phyloP scores from a whole-genome alignment of 2,888 invertebrate species.

The Tetrapedia diversipes region DNA sequence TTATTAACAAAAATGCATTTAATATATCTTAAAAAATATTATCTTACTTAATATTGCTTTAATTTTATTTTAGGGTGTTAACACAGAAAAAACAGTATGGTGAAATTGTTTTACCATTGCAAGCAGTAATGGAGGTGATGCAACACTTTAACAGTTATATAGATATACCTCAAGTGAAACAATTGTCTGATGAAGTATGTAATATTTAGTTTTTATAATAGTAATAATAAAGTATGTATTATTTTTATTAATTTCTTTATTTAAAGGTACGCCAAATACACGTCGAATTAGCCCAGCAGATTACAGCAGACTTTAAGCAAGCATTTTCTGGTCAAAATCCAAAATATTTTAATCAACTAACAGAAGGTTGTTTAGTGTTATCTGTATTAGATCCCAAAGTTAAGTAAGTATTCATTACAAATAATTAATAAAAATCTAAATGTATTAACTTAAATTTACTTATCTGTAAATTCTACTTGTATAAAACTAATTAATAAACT shows the following conservation, averaged over 20 bases:
- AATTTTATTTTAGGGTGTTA: constrained; percentile 84
- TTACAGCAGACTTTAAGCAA: constrained; percentile 95
- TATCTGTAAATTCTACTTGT: too few species aligned
- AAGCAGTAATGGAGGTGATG: constrained; percentile 98
- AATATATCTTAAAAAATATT: background rate
- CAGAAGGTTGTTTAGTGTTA: constrained; percentile 92
- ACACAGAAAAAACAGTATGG: constrained; percentile 94
- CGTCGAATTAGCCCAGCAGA: constrained; percentile 92
- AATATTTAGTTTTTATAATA: constrained; percentile 4
- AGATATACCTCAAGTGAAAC: constrained; percentile 95
- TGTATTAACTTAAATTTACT: constrained; percentile 7
- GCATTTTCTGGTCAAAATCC: constrained; percentile 89
- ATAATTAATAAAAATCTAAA: background rate
- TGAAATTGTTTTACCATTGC: constrained; percentile 95
- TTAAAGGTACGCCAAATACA: constrained; percentile 89
- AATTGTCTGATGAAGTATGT: constrained; percentile 89
- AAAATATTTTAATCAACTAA: constrained; percentile 87
- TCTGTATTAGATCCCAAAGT: constrained; percentile 94
- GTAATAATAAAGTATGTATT: background rate
- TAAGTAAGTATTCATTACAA: constrained; percentile 84
- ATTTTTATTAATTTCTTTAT: constrained; percentile 25
- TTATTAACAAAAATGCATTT: constrained; percentile 1
- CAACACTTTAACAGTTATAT: constrained; percentile 96
- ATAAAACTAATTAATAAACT: too few species aligned
- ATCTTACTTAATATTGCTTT: background rate